Percentiles rank a stretch among this genome's conserved stretches.
Conservation (phyloP, 2,888 invertebrate genomes). For the Agrotis clavis region DNA sequence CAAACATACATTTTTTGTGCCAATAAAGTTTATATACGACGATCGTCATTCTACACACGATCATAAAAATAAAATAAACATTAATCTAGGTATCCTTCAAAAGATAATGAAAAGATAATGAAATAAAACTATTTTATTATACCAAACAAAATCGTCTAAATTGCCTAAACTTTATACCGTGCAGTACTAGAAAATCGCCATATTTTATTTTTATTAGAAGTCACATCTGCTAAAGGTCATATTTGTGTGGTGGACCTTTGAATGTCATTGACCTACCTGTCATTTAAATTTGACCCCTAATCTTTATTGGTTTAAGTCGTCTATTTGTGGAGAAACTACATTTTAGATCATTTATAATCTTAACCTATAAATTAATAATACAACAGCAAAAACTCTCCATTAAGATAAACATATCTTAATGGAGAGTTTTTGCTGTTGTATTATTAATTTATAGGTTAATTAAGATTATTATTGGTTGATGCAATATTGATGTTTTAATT, state of each 20-base stretch:
- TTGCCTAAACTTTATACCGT: slow-evolving; percentile 20
- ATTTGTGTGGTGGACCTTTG: slow-evolving; percentile 37
- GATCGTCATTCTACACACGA: neutral
- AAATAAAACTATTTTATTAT: slow-evolving; percentile 9
- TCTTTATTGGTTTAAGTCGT: slow-evolving; percentile 25
- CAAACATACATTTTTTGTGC: neutral
- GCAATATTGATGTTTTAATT: neutral
- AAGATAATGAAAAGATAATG: neutral
- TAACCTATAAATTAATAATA: neutral
- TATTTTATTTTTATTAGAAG: slow-evolving; percentile 20
- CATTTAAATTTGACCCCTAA: slow-evolving; percentile 55
- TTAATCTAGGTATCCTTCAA: slow-evolving; percentile 6
- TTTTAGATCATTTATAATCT: slow-evolving; percentile 13
- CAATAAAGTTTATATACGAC: neutral
- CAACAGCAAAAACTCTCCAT: slow-evolving; percentile 4
- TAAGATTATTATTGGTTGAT: neutral
- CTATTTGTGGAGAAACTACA: slow-evolving; percentile 47
- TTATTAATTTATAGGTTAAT: neutral
- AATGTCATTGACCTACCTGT: slow-evolving; percentile 64
- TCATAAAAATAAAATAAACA: neutral
- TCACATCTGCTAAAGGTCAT: slow-evolving; percentile 46
- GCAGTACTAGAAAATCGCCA: neutral
- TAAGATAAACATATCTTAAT: neutral
- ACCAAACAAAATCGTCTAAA: slow-evolving; percentile 8
- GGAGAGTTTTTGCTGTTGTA: slow-evolving; percentile 5